Evolutionary conservation across 2,113 vertebrate species (phyloP).

Genomic region (Urocynchramus pylzowi): DNA sequence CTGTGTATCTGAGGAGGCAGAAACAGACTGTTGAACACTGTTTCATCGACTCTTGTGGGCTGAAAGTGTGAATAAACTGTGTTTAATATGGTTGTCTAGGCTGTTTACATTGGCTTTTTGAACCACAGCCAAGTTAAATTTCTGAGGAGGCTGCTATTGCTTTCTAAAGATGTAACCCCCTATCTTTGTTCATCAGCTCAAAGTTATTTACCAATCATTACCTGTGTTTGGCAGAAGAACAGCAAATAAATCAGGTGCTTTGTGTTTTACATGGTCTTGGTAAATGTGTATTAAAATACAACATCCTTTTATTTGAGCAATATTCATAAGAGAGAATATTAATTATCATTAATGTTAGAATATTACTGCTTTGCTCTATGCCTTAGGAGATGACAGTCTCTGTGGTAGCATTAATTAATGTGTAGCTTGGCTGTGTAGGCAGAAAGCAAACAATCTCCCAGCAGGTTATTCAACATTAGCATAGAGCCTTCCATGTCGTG

Average conservation of each 20-base stretch:
- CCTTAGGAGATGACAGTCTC: conserved; percentile 25
- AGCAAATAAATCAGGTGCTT: background rate
- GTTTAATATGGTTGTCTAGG: background rate
- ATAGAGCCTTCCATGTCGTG: background rate
- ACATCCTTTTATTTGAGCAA: conserved; percentile 52
- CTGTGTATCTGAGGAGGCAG: background rate
- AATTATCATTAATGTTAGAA: conserved; percentile 30
- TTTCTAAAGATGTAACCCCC: background rate
- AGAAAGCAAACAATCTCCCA: conserved; percentile 39
- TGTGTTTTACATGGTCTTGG: background rate
- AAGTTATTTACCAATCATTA: background rate
- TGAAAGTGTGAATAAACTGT: background rate
- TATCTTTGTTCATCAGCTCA: background rate
- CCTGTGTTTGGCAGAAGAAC: background rate
- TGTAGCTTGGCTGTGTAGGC: conserved; percentile 43
- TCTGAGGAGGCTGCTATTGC: background rate
- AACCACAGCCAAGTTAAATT: background rate
- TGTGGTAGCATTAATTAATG: conserved; percentile 29
- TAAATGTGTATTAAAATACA: background rate
- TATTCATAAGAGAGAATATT: conserved; percentile 36
- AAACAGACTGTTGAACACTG: background rate
- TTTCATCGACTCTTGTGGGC: background rate
- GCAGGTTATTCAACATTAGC: conserved; percentile 15
- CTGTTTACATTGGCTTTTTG: background rate
- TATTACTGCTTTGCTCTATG: conserved; percentile 16